Evolutionary conservation across 2,113 vertebrate species (phyloP), one percentile per base, ranked within the genome.

Genomic region (Crotalus helleri): DNA sequence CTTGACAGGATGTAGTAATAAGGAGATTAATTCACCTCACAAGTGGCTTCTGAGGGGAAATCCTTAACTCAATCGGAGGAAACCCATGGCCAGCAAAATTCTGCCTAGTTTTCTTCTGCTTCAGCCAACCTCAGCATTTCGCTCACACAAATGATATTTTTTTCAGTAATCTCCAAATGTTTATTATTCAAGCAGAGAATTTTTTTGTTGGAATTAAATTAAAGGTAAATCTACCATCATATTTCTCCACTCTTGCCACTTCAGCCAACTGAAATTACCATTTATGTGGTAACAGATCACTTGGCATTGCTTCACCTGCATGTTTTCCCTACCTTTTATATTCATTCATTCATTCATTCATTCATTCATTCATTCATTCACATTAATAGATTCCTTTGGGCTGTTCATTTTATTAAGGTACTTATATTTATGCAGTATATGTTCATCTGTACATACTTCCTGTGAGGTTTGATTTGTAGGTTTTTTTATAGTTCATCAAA

Each of bases 41-140:
- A 33, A 92, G 53, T 58, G 53, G 87, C 92, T 89, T 92, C 64
- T 89, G 87, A 89, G 87, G 87, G 92, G 64, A 92, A 92, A 89
- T 57, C 92, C 92, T 92, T 92, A 89, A 92, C 61, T 92, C 69
- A 90, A 87, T 85, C 6, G n/a, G 74, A 90, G 89, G 89, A 90
- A 93, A 59, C 33, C 54, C 92, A 92, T 51, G 39, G 92, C 26
- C 69, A 21, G 88, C 53, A 92, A 85, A 46, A 8, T 7, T 92
- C 92, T 92, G 21, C 59, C 44, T 59, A 46, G 61, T 61, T 92
- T 51, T 92, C 51, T 81, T 19, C 53, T 69, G 44, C 61, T 46
- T 46, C 46, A 54, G 58, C 46, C 49, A 88, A 64, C 39, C 57
- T n/a, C 87, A 54, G 59, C 51, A 12, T 74, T 92, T 92, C 46